phyloP scores from a whole-genome alignment of 2,113 vertebrate genomes.

The Siphamia tubifer region DNA sequence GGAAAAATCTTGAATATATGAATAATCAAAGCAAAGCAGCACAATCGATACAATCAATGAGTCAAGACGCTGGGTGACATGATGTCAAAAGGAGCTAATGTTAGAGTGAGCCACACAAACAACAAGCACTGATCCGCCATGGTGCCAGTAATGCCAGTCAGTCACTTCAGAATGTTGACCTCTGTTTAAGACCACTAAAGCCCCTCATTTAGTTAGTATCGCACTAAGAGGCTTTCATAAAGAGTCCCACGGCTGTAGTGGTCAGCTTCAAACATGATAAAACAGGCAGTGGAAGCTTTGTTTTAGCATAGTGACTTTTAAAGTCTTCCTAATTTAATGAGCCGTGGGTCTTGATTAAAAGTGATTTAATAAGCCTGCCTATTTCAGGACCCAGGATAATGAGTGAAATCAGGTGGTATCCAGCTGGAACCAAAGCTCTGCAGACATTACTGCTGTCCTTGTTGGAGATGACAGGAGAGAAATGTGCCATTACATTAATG shows the following conservation, averaged over 20 bases:
- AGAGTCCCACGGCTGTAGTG: not conserved
- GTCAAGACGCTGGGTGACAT: no score
- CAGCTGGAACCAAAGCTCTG: slow-evolving; percentile 50
- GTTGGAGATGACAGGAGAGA: not conserved
- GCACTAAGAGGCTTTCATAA: not conserved
- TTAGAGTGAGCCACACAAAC: not conserved
- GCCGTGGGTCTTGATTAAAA: slow-evolving; percentile 66
- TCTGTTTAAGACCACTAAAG: not conserved
- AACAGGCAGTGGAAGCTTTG: slow-evolving; percentile 15
- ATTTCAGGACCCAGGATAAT: slow-evolving; percentile 71
- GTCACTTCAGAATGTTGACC: not conserved
- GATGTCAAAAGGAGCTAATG: not conserved
- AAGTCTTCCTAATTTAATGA: slow-evolving; percentile 65
- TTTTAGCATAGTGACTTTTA: slow-evolving; percentile 17
- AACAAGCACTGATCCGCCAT: not conserved
- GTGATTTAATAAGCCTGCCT: slow-evolving; percentile 63
- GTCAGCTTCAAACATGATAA: slow-evolving; percentile 20
- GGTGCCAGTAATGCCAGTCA: not conserved
- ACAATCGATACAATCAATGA: not conserved
- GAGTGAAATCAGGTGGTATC: slow-evolving; percentile 66
- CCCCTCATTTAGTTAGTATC: not conserved
- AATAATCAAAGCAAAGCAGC: not conserved
- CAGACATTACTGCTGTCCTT: slow-evolving; percentile 16
- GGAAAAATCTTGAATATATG: not conserved
- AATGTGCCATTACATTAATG: no score